These are phyloP conservation scores for Alosa alosa DNA, from an alignment of 2,113 vertebrate species.

Conservation along the genomic window DNA sequence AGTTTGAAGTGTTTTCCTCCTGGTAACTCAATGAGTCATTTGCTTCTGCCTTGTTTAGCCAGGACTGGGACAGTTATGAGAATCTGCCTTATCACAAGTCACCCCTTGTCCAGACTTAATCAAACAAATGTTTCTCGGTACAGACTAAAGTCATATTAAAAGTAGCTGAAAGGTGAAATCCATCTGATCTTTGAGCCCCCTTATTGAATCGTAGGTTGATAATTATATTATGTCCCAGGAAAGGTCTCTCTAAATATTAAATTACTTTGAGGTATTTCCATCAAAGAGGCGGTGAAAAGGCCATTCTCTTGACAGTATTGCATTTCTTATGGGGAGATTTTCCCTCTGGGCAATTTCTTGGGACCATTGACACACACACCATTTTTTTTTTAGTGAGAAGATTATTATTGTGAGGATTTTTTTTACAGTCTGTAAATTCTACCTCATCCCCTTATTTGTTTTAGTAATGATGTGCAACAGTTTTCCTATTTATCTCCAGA, in stretches of 20 bases:
- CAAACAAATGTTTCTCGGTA: conserved; percentile 35
- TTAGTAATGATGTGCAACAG: neutral
- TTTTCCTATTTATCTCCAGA: neutral
- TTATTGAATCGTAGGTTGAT: conserved; percentile 51
- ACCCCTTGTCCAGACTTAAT: conserved; percentile 8
- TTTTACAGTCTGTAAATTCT: neutral
- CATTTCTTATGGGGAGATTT: conserved; percentile 38
- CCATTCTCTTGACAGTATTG: conserved; percentile 43
- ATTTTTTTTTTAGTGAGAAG: conserved; percentile 12
- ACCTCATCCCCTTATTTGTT: neutral
- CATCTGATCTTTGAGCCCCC: conserved; percentile 42
- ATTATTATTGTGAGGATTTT: neutral
- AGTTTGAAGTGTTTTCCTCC: neutral
- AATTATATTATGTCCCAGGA: conserved; percentile 48
- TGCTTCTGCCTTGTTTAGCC: neutral
- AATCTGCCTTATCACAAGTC: neutral
- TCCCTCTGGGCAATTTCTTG: conserved; percentile 35
- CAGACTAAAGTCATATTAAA: conserved; percentile 47
- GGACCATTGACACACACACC: conserved; percentile 28
- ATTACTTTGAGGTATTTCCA: conserved; percentile 54
- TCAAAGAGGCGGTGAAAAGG: conserved; percentile 50
- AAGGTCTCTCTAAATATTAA: conserved; percentile 54
- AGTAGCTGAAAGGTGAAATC: conserved; percentile 51
- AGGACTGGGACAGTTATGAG: neutral
- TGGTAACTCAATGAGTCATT: neutral